Percentiles rank a stretch among this genome's conserved stretches.
These are phyloP conservation scores for Elegia similella DNA, from an alignment of 2,888 invertebrate species.

Conservation along the genomic window DNA sequence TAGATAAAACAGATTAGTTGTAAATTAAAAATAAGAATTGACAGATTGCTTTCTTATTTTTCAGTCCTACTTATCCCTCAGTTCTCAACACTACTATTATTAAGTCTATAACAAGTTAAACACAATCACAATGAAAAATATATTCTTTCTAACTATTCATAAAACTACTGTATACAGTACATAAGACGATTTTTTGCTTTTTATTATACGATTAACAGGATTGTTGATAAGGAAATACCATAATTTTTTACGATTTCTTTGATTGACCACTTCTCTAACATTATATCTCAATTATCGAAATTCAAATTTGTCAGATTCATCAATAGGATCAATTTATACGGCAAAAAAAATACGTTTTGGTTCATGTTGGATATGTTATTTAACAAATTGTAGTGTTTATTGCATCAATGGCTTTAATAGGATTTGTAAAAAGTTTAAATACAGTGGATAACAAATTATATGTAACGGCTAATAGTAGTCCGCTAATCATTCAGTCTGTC, in stretches of 20 bases:
- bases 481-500: no score
- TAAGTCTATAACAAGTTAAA: no score
- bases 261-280: conserved; percentile 4
- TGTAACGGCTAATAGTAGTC: not conserved
- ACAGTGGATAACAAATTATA: not conserved
- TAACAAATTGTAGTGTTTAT: not conserved
- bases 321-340: not conserved
- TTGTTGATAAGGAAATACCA: not conserved
- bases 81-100: no score
- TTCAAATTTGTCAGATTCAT: not conserved
- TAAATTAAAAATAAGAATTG: no score
- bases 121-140: no score
- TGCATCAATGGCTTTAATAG: not conserved
- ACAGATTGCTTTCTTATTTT: no score
- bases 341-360: not conserved
- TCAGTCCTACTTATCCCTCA: no score
- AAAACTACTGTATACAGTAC: no score
- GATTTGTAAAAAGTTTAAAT: not conserved
- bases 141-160: no score
- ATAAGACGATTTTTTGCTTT: not conserved
- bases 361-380: not conserved
- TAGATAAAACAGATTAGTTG: no score
- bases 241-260: not conserved
- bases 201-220: not conserved
- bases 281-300: not conserved